phyloP scores from a whole-genome alignment of 37 sponge, comb jelly and placozoan genomes.

The Cladorhizidae sp. region DNA sequence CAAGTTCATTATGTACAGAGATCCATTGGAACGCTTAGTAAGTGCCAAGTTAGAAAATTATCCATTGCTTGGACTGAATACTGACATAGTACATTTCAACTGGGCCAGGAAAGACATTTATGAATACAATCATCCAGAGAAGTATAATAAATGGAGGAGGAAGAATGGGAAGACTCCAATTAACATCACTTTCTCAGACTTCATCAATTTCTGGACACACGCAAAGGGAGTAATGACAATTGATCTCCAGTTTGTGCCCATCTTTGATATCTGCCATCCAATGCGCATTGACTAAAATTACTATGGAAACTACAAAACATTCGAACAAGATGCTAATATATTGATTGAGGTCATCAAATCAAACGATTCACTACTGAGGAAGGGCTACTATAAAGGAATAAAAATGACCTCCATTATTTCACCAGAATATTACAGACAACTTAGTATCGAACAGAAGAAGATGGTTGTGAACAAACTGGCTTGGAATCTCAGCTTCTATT shows the following conservation, averaged over 20 bases:
- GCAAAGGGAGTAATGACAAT: not conserved
- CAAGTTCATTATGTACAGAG: slow-evolving; percentile 40
- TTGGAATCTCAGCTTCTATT: slow-evolving; percentile 15
- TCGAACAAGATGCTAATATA: slow-evolving; percentile 20
- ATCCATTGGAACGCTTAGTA: slow-evolving; percentile 32
- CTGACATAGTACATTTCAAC: slow-evolving; percentile 18
- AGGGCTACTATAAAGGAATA: not conserved
- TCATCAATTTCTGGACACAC: slow-evolving; percentile 23
- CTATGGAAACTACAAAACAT: slow-evolving; percentile 37
- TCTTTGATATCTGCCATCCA: slow-evolving; percentile 23
- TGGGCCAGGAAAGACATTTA: slow-evolving; percentile 16
- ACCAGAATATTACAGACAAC: not conserved
- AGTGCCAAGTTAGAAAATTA: slow-evolving; percentile 28
- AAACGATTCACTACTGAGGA: not conserved
- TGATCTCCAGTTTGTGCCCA: slow-evolving; percentile 33
- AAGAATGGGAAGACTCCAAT: not conserved
- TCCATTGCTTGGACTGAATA: slow-evolving; percentile 8
- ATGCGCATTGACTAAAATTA: slow-evolving; percentile 28
- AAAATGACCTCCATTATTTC: not conserved
- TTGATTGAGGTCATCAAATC: slow-evolving; percentile 4
- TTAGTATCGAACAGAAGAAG: not conserved
- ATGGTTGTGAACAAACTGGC: not conserved
- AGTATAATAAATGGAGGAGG: slow-evolving; percentile 10
- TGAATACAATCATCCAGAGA: slow-evolving; percentile 9
- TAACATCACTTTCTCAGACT: slow-evolving; percentile 24